Percentiles rank a stretch among this genome's conserved stretches.
Evolutionary conservation across 2,888 invertebrate species (phyloP).

Genomic region (Mesorhabditis belari): DNA sequence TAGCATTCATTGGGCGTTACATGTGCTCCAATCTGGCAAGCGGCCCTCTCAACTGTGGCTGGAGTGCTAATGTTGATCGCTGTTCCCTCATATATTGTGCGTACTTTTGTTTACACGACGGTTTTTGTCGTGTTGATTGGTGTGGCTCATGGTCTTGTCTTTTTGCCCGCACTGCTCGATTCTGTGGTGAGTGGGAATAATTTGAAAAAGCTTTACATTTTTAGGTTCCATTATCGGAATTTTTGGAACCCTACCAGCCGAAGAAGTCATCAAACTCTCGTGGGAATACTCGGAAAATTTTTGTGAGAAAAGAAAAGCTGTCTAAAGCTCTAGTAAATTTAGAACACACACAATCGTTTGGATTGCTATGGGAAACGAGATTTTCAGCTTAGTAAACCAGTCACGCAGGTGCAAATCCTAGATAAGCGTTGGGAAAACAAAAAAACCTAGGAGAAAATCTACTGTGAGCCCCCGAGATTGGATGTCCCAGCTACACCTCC

Average conservation of each 20-base stretch:
- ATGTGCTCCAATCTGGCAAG: slow-evolving; percentile 44
- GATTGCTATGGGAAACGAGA: too few species aligned
- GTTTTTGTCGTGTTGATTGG: slow-evolving; percentile 46
- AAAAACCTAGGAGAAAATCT: not conserved
- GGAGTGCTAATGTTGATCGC: slow-evolving; percentile 40
- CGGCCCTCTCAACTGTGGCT: slow-evolving; percentile 42
- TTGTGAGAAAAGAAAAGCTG: not conserved
- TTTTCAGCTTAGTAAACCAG: too few species aligned
- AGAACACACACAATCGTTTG: not conserved
- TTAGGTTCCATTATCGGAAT: not conserved
- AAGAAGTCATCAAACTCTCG: too few species aligned
- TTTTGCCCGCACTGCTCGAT: slow-evolving; percentile 45
- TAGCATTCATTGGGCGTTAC: slow-evolving; percentile 41
- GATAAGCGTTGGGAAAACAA: not conserved
- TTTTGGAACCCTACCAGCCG: not conserved
- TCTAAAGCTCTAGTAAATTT: not conserved
- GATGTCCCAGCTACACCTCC: not conserved
- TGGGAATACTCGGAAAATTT: not conserved
- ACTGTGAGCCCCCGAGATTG: not conserved
- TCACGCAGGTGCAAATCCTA: too few species aligned
- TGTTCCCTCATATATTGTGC: slow-evolving; percentile 47
- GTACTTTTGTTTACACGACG: slow-evolving; percentile 49
- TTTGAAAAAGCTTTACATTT: not conserved
- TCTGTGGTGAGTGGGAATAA: slow-evolving; percentile 22
- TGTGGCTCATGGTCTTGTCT: slow-evolving; percentile 41